Conservation (phyloP, 2,113 vertebrate genomes). For the Sigmodon hispidus region DNA sequence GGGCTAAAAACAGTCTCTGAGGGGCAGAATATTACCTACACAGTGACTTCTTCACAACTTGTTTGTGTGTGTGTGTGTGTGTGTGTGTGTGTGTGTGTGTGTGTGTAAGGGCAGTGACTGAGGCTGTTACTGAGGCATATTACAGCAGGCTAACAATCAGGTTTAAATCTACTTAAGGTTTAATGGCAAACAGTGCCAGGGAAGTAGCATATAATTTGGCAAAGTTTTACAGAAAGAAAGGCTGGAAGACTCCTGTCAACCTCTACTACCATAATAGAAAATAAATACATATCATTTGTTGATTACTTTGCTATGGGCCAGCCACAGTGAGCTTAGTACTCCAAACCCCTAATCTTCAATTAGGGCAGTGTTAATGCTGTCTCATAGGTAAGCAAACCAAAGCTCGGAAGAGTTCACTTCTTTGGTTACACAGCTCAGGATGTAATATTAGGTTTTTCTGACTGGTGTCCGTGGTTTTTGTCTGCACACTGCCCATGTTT, state of each 20-base stretch:
- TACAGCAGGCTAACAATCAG: neutral
- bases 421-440: neutral
- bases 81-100: neutral
- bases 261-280: neutral
- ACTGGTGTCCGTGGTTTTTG: neutral
- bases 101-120: neutral
- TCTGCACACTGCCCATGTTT: neutral
- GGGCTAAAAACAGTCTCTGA: neutral
- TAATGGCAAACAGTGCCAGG: neutral
- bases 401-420: neutral
- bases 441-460: conserved; percentile 10
- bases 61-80: neutral
- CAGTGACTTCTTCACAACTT: neutral
- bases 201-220: neutral
- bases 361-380: too few relatives aligned
- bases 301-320: neutral
- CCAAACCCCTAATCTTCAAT: neutral
- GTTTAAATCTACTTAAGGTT: neutral
- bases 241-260: neutral
- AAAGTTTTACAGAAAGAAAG: neutral
- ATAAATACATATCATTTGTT: neutral
- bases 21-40: neutral
- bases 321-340: neutral
- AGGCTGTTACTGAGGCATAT: neutral
- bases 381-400: conserved; percentile 44